These are phyloP conservation scores for Pseudococcus longispinus DNA, from an alignment of 2,888 invertebrate genomes.

Conservation along the genomic window DNA sequence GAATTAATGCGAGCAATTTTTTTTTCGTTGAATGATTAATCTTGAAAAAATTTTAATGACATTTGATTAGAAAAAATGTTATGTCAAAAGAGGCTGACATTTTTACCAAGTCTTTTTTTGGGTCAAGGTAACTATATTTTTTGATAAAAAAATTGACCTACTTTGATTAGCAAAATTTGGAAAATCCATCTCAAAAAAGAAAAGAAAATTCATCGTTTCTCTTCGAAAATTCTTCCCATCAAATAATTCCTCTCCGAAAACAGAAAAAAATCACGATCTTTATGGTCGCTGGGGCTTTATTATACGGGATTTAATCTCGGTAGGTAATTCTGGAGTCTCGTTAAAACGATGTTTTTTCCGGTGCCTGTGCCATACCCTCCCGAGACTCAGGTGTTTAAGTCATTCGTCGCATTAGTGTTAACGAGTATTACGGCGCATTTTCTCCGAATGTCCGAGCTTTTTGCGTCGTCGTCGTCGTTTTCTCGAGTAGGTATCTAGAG, in stretches of 20 bases:
- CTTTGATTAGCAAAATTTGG: too few species aligned
- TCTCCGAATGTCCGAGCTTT: not conserved
- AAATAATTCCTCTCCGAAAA: not conserved
- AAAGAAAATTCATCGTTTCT: too few species aligned
- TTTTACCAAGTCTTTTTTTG: too few species aligned
- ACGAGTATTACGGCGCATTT: not conserved
- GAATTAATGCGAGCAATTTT: too few species aligned
- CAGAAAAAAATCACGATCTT: not conserved
- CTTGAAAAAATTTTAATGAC: too few species aligned
- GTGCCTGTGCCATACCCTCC: not conserved
- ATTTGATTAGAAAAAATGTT: too few species aligned
- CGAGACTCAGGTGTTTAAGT: not conserved
- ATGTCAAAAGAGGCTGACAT: too few species aligned
- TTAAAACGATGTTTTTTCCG: not conserved
- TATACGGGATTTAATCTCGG: not conserved
- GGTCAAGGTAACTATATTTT: too few species aligned
- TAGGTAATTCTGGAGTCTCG: not conserved
- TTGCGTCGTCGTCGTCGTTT: not conserved
- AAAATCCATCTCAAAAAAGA: too few species aligned
- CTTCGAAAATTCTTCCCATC: too few species aligned
- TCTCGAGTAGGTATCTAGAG: not conserved
- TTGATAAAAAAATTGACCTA: too few species aligned
- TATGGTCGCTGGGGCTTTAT: not conserved
- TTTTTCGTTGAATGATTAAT: too few species aligned
- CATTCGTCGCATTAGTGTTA: conserved; percentile 5